Percentiles rank a stretch among this genome's conserved stretches.
These are phyloP conservation scores for Drosophila austrosaltans DNA, from an alignment of 2,888 invertebrate genomes.

Conservation along the genomic window DNA sequence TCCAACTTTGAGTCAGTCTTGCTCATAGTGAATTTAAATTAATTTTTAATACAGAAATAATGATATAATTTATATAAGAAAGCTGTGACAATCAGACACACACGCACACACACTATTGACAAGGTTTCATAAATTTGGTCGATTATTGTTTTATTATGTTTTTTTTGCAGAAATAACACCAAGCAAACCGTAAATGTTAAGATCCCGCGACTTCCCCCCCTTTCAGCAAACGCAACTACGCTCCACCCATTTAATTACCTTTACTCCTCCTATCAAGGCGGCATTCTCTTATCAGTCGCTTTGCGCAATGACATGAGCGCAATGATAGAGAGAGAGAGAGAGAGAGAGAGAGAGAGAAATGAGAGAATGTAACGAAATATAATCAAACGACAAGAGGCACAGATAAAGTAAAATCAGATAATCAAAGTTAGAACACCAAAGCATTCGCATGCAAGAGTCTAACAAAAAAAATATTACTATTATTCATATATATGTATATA, in stretches of 20 bases:
- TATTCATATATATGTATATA: not conserved
- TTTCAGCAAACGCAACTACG: not conserved
- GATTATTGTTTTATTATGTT: not conserved
- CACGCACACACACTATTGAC: too few species aligned
- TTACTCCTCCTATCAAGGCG: not conserved
- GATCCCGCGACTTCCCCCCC: not conserved
- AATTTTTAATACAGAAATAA: too few species aligned
- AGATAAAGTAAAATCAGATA: conserved; percentile 7
- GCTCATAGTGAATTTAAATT: too few species aligned
- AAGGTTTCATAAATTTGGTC: too few species aligned
- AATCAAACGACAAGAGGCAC: not conserved
- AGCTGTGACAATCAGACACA: too few species aligned
- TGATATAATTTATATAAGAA: too few species aligned
- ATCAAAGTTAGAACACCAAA: not conserved
- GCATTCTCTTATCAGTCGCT: conserved; percentile 1
- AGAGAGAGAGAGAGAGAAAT: conserved; percentile 10
- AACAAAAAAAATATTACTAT: too few species aligned
- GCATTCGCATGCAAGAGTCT: too few species aligned
- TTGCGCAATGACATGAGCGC: not conserved
- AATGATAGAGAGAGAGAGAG: conserved; percentile 5
- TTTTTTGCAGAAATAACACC: not conserved
- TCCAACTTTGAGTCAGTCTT: too few species aligned
- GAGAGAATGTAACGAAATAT: conserved; percentile 11
- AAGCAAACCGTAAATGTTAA: not conserved
- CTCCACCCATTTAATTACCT: conserved; percentile 1